Base-by-base conservation (phyloP, 2,113 vertebrate species). In the Camelus bactrianus region DNA sequence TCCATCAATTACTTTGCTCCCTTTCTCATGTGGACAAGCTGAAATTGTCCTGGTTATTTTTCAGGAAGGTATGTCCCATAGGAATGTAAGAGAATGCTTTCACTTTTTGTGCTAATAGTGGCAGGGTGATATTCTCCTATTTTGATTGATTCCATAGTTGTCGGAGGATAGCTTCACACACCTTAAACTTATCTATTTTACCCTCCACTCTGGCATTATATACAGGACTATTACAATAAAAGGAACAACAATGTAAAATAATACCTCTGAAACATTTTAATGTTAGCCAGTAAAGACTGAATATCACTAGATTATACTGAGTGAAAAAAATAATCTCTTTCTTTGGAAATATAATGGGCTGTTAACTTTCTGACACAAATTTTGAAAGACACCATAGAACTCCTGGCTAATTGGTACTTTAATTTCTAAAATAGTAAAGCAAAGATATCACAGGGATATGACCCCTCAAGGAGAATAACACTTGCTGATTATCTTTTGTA, bases 261-360 rank as follows among this genome's bases (percentile, higher is more conserved):
- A 81, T 60, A 28, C 2, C 46, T 50, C 19, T 50, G 15, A 24
- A 73, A 38, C 5, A 54, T 80, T 95, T 89, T 92, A 94, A 26
- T 91, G 35, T 91, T 91, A 80, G 20, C 32, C 20, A 82, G 50
- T 76, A 90, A 84, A 92, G n/a, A 80, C 5, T 73, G 26, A 75
- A 52, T 80, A 13, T 83, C 32, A 69, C 46, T 79, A 91, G 30
- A 89, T 83, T 70, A 50, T 38, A 93, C 7, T 42, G 28, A 96
- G 4, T 52, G 3, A 38, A 95, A 94, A 95, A 95, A 69, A 65
- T 46, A 42, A 91, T 86, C 90, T 90, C 38, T 76, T 96, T 89
- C 79, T 38, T 91, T 96, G 72, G 75, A 95, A 93, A 92, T 91
- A 42, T 30, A 79, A 83, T 56, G 26, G 69, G 22, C 24, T 58